These are phyloP conservation scores for Blera fallax DNA, from an alignment of 2,888 invertebrate species.

Conservation along the genomic window DNA sequence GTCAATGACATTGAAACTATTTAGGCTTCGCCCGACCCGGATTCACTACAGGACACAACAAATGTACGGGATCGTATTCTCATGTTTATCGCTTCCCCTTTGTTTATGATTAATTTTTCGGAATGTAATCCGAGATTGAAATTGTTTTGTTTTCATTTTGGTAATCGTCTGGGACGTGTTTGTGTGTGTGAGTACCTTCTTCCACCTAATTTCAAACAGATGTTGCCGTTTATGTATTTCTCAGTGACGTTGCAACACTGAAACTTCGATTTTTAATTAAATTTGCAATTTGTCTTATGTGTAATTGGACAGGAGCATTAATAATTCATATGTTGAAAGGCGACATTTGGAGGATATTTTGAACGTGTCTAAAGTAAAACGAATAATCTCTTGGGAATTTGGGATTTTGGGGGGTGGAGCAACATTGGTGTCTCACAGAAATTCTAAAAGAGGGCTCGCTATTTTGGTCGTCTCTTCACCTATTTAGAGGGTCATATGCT, in stretches of 20 bases:
- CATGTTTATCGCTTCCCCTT: constrained; percentile 59
- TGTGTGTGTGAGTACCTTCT: constrained; percentile 2
- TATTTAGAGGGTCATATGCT: too few species aligned
- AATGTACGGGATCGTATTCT: constrained; percentile 51
- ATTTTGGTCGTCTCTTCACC: too few species aligned
- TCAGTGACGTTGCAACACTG: constrained; percentile 8
- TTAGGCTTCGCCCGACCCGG: constrained; percentile 26
- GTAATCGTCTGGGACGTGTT: constrained; percentile 24
- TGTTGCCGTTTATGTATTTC: constrained; percentile 51
- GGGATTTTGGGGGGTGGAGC: too few species aligned
- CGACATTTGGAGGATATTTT: too few species aligned
- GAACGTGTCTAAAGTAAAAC: too few species aligned
- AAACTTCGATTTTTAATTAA: neutral
- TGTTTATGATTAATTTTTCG: constrained; percentile 69
- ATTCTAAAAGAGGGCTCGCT: too few species aligned
- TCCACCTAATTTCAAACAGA: constrained; percentile 58
- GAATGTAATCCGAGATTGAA: constrained; percentile 69
- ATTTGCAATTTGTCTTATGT: neutral
- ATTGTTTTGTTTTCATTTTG: constrained; percentile 54
- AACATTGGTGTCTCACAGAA: too few species aligned
- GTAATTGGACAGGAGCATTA: too few species aligned
- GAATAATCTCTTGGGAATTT: too few species aligned
- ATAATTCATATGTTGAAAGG: too few species aligned
- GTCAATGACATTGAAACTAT: constrained; percentile 56
- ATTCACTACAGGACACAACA: constrained; percentile 55